Conservation (phyloP, 2,888 invertebrate species). For the Thalpophila matura region DNA sequence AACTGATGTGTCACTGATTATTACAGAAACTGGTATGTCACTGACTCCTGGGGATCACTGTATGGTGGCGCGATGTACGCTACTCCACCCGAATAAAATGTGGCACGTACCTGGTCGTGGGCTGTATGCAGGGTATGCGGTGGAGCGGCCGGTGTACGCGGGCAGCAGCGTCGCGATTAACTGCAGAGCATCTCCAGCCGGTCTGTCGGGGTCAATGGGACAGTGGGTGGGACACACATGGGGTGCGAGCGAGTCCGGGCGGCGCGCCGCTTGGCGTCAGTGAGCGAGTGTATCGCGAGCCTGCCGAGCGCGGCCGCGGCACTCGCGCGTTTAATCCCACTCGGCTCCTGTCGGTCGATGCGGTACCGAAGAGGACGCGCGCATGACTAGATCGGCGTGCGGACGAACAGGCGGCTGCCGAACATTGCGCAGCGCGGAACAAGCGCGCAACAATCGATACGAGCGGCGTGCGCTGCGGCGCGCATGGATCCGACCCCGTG, state of each 20-base stretch:
- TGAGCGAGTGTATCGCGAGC: conserved; percentile 74
- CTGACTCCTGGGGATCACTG: conserved; percentile 36
- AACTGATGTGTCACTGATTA: too few relatives aligned
- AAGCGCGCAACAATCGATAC: conserved; percentile 72
- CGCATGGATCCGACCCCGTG: conserved; percentile 67
- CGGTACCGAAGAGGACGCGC: conserved; percentile 77
- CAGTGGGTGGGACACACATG: conserved; percentile 74
- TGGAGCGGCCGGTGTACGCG: conserved; percentile 66
- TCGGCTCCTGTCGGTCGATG: conserved; percentile 78
- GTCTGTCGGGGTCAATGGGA: conserved; percentile 71
- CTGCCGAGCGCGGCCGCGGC: conserved; percentile 85
- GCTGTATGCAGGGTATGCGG: conserved; percentile 67
- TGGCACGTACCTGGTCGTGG: conserved; percentile 69
- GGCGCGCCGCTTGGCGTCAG: conserved; percentile 66
- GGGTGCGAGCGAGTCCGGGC: conserved; percentile 61
- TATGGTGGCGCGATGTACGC: conserved; percentile 36
- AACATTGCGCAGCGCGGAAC: conserved; percentile 66
- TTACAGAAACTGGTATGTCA: conserved; percentile 59
- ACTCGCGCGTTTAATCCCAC: conserved; percentile 82
- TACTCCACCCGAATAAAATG: conserved; percentile 8
- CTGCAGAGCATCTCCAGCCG: conserved; percentile 73
- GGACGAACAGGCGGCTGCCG: conserved; percentile 68
- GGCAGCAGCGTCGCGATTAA: conserved; percentile 74
- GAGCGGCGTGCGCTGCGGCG: conserved; percentile 70
- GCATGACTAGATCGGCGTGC: conserved; percentile 80